Conservation (phyloP, 92 coral and sea anemone genomes). For the Siderastrea siderea region DNA sequence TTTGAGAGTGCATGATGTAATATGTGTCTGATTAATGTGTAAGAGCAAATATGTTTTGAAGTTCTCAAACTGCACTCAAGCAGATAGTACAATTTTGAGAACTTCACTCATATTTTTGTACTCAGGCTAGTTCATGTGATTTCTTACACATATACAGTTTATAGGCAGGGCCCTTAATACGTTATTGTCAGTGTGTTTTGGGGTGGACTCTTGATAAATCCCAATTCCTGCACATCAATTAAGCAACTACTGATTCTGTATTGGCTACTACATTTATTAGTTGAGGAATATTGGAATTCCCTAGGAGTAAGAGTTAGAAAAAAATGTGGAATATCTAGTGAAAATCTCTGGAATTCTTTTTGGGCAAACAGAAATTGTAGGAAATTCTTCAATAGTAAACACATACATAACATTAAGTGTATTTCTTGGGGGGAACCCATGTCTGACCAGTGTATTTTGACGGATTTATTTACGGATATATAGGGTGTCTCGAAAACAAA, state of each 20-base stretch:
- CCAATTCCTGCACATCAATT: constrained; percentile 15
- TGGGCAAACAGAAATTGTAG: constrained; percentile 12
- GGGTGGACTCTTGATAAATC: constrained; percentile 21
- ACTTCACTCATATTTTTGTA: background rate
- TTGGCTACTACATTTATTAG: constrained; percentile 15
- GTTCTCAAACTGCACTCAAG: no score
- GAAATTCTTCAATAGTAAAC: constrained; percentile 18
- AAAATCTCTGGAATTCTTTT: constrained; percentile 14
- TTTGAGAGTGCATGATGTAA: no score
- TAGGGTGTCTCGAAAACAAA: no score
- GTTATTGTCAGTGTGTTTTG: constrained; percentile 15
- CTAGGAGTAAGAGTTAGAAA: constrained; percentile 10
- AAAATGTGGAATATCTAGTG: constrained; percentile 13
- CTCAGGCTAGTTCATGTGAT: background rate
- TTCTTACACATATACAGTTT: background rate
- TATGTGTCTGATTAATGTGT: no score
- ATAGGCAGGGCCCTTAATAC: background rate
- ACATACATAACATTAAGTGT: constrained; percentile 8
- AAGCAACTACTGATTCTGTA: constrained; percentile 26
- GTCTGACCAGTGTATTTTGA: constrained; percentile 28
- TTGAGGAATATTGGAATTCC: constrained; percentile 22
- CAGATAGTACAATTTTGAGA: constrained; percentile 2
- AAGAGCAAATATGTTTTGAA: no score
- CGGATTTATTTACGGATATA: constrained; percentile 23
- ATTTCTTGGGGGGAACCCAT: constrained; percentile 7